Base-by-base conservation (phyloP, 2,888 invertebrate species). In the Microctonus brassicae region DNA sequence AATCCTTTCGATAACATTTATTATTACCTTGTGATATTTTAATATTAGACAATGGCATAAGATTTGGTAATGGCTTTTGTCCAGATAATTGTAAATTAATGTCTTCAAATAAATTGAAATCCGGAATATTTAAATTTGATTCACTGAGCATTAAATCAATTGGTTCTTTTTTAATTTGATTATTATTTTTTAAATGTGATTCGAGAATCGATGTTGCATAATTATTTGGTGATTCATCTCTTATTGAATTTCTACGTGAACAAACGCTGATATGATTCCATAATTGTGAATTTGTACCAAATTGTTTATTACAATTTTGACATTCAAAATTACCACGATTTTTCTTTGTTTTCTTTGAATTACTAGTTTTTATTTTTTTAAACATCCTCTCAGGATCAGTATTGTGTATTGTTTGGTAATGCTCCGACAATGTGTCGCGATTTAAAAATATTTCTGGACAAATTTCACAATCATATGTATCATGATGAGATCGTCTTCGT, bases 31-130 rank as follows among this genome's bases (percentile, higher is more conserved):
- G 66, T 0, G 72, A 17, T 10, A 79, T 67, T 55, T 82, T 81
- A 13, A 80, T 33, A 3, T 82, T 81, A 22, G 81, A 77, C 10
- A 86, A 73, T 11, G 86, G 86, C 85, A 87, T 84, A 0, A 87
- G 74, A 73, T 83, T 85, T 17, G 87, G 87, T 36, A 87, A 79
- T 0, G 87, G 86, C 62, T 85, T 86, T 24, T 86, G 86, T 0
- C 83, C 86, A 1, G 86, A 86, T 0, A 87, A 70, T 68, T 87
- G 87, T 77, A 87, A 78, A 73, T 87, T 87, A n/a, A 87, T 87
- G 62, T 84, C 86, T 69, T 87, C 87, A 66, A 87, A 87, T 0
- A 87, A 78, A 75, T 87, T 87, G 65, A 87, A 87, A 57, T 87
- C 87, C 2, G 87, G 87, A 55, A 86, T 87, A 66, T 87, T 87